Evolutionary conservation across 1,140 invertebrate species (phyloP).

Genomic region (Lordiphosa stackelbergi): DNA sequence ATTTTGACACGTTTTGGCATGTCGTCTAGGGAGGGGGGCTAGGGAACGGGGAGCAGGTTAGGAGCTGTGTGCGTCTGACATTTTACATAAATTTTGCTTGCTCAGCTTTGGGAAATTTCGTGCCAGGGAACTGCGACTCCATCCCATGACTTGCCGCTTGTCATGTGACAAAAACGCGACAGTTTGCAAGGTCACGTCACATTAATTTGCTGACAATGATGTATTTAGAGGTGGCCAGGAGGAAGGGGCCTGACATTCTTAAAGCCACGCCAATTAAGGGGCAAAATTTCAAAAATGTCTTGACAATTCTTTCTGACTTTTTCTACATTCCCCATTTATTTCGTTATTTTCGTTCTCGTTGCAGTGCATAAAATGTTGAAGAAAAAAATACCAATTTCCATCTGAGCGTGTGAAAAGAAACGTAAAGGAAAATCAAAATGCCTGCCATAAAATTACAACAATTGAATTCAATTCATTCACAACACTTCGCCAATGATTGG

Average conservation of each 20-base stretch:
- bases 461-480: constrained; percentile 48
- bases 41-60: constrained; percentile 9
- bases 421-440: constrained; percentile 49
- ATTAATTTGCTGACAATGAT: constrained; percentile 75
- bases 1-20: constrained; percentile 74
- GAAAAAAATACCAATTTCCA: constrained; percentile 5
- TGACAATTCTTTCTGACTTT: constrained; percentile 32
- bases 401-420: constrained; percentile 25
- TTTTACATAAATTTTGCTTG: constrained; percentile 69
- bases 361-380: constrained; percentile 24
- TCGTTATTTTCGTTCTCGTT: constrained; percentile 23
- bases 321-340: constrained; percentile 19
- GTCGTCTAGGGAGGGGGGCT: constrained; percentile 11
- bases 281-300: constrained; percentile 36
- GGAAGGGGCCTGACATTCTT: constrained; percentile 37
- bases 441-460: constrained; percentile 55
- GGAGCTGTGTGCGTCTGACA: constrained; percentile 42
- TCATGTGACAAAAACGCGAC: constrained; percentile 73
- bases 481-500: constrained; percentile 29
- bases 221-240: constrained; percentile 50
- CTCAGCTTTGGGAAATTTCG: constrained; percentile 47
- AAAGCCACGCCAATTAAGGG: constrained; percentile 54
- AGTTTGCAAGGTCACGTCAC: constrained; percentile 74
- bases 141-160: constrained; percentile 49
- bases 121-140: constrained; percentile 38